phyloP scores from a whole-genome alignment of 53 echinoderm and acorn worm genomes.

The Zoroaster sp. region DNA sequence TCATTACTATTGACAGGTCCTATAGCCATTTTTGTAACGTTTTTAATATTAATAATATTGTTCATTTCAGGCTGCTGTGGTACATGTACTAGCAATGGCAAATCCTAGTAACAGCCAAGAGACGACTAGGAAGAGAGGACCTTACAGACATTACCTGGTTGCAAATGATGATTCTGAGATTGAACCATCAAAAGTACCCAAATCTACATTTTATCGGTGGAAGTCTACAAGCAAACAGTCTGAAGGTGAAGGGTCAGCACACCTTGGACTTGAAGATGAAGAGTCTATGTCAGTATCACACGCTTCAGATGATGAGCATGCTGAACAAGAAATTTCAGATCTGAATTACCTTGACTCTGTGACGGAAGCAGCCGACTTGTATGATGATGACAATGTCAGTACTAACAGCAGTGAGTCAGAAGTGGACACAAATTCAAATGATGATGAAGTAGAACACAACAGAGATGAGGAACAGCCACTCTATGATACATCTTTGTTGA shows the following conservation, averaged over 20 bases:
- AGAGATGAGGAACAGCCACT: background rate
- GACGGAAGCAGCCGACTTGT: background rate
- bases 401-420: background rate
- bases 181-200: background rate
- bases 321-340: background rate
- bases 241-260: background rate
- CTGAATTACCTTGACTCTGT: background rate
- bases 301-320: background rate
- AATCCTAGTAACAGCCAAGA: background rate
- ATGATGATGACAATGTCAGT: background rate
- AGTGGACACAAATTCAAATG: too few species aligned
- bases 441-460: background rate
- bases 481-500: background rate
- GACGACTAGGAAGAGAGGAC: background rate
- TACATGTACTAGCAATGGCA: background rate
- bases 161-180: background rate
- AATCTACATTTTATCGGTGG: background rate
- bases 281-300: too few species aligned
- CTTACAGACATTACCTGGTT: background rate
- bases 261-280: too few species aligned
- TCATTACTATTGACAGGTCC: too few species aligned
- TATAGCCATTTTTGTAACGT: background rate
- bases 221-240: background rate
- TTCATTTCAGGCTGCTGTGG: background rate
- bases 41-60: background rate